These are phyloP conservation scores for Rhipidura dahli DNA, from an alignment of 2,113 vertebrate species.

Conservation along the genomic window DNA sequence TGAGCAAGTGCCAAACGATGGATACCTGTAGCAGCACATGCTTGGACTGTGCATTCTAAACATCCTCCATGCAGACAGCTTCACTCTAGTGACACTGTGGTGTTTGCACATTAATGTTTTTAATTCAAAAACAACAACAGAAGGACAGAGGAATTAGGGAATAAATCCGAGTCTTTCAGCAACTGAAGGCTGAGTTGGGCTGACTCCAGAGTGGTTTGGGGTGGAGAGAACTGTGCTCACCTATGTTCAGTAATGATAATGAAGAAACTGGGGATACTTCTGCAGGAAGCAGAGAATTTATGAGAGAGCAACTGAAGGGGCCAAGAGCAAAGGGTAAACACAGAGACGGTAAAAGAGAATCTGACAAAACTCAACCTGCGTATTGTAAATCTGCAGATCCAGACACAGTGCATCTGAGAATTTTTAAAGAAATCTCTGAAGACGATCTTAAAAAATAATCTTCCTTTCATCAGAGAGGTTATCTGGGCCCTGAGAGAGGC, in stretches of 20 bases:
- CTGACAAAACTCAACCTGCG: conserved; percentile 36
- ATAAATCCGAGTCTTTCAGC: conserved; percentile 4
- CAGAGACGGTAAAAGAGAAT: conserved; percentile 48
- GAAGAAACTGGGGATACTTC: conserved; percentile 33
- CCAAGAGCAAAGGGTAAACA: conserved; percentile 59
- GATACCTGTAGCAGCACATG: not conserved
- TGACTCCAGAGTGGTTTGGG: not conserved
- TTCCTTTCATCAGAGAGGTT: not conserved
- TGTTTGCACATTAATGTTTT: conserved; percentile 1
- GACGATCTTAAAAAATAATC: conserved; percentile 40
- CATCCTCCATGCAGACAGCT: not conserved
- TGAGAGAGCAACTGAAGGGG: conserved; percentile 49
- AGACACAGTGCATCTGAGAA: not conserved
- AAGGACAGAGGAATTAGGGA: conserved; percentile 25
- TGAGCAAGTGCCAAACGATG: not conserved
- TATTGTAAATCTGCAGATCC: conserved; percentile 49
- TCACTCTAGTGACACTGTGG: not conserved
- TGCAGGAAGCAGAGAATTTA: conserved; percentile 48
- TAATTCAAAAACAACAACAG: conserved; percentile 13
- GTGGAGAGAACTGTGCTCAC: not conserved
- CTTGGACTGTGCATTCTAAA: not conserved
- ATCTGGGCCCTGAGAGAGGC: not conserved
- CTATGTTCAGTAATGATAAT: conserved; percentile 33
- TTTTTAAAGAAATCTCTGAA: conserved; percentile 43
- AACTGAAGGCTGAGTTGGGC: not conserved